Conservation (phyloP, 2,888 invertebrate genomes). For the Cosmia trapezina region DNA sequence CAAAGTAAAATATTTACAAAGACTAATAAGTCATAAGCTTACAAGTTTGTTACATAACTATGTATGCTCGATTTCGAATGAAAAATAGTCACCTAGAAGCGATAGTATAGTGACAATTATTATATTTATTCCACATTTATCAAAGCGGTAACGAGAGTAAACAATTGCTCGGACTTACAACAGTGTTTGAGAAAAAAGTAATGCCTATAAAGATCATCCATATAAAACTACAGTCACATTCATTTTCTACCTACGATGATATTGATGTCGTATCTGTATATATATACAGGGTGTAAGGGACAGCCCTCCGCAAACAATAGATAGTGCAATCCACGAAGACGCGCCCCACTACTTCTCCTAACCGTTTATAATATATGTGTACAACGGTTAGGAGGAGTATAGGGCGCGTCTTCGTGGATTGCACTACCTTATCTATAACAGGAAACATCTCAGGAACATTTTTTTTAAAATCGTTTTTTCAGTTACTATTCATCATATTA, state of each 20-base stretch:
- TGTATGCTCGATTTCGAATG: slow-evolving; percentile 74
- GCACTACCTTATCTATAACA: too few species aligned
- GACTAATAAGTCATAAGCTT: slow-evolving; percentile 82
- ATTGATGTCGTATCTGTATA: slow-evolving; percentile 72
- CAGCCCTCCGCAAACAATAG: too few species aligned
- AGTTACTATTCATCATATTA: too few species aligned
- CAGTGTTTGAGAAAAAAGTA: slow-evolving; percentile 72
- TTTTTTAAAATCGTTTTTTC: too few species aligned
- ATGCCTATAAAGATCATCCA: slow-evolving; percentile 71
- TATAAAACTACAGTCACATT: slow-evolving; percentile 86
- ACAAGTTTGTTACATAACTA: slow-evolving; percentile 77
- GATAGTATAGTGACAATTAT: slow-evolving; percentile 82
- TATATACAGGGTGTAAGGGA: slow-evolving; percentile 53
- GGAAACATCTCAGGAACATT: too few species aligned
- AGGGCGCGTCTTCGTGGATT: too few species aligned
- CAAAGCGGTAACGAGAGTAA: slow-evolving; percentile 83
- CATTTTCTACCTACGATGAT: slow-evolving; percentile 83
- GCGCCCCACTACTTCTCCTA: too few species aligned
- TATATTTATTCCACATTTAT: slow-evolving; percentile 81
- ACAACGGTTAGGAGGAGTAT: too few species aligned
- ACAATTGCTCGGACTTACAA: slow-evolving; percentile 78
- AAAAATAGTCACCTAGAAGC: slow-evolving; percentile 85
- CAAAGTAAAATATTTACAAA: slow-evolving; percentile 84
- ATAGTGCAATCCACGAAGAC: too few species aligned
- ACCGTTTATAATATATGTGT: too few species aligned